Evolutionary conservation across 2,113 vertebrate genomes (phyloP), one percentile per base, ranked within the genome.

Genomic region (Otus sunia): DNA sequence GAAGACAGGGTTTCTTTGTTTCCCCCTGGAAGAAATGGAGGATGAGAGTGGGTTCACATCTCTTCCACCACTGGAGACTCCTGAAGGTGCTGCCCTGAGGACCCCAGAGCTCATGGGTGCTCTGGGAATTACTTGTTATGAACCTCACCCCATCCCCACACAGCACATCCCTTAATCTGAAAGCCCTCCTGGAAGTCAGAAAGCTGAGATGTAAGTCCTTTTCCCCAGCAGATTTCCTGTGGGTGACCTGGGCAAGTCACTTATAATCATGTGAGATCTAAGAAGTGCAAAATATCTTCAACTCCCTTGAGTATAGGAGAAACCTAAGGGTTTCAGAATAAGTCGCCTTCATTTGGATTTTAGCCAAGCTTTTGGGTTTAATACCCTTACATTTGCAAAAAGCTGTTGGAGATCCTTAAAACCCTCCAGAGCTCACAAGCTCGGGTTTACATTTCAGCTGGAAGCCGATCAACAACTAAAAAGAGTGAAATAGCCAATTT

Each of bases 211-310:
- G 1, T 0, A 41, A 77, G 45, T 68, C 80, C 80, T 86, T 77
- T 89, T 34, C 59, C 83, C 52, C 80, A 75, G 47, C 50, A 86
- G 68, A 84, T 69, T 92, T 93, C 72, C 94, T 90, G 27, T n/a
- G 45, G 45, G 55, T 80, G 90, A 96, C 92, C 88, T 59, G 88
- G 78, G 79, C 72, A 94, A 88, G 85, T 84, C 23, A 0, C 90
- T 96, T 73, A 63, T 1, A 90, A 92, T 83, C 78, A 77, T 12
- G 37, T 58, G 68, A 92, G 82, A 92, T 86, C 75, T 63, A 74
- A 92, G 85, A 86, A 83, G 63, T 55, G 34, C 75, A 80, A 93
- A 96, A 88, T 81, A 88, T 62, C 75, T 71, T 73, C 37, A 94
- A 90, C n/a, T 88, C 72, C 68, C 68, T 39, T 15, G 83, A 93